Conservation (phyloP, 2,888 invertebrate species). For the Drosophila formosana region DNA sequence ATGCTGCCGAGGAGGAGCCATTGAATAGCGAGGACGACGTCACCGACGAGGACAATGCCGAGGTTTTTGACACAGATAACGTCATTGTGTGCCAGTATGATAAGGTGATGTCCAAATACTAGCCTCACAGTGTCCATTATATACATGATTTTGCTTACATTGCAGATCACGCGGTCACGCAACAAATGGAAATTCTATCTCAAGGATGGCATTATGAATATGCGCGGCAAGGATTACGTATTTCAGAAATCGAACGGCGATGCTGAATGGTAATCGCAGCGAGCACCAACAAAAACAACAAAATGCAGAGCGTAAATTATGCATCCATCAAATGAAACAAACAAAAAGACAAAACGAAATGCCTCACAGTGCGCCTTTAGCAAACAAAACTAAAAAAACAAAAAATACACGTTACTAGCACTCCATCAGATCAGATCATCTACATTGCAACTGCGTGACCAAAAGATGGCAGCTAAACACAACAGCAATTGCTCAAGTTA, state of each 20-base stretch:
- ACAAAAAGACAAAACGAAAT: slow-evolving; percentile 60
- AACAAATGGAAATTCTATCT: slow-evolving; percentile 99
- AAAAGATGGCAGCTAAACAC: slow-evolving; percentile 20
- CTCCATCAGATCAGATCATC: slow-evolving; percentile 1
- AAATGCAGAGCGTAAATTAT: slow-evolving; percentile 31
- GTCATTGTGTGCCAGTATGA: slow-evolving; percentile 99
- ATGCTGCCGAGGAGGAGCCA: slow-evolving; percentile 94
- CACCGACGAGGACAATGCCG: slow-evolving; percentile 97
- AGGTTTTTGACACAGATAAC: slow-evolving; percentile 99
- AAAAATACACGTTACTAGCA: slow-evolving; percentile 29
- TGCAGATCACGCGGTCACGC: slow-evolving; percentile 96
- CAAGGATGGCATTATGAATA: slow-evolving; percentile 99
- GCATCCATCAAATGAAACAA: slow-evolving; percentile 9
- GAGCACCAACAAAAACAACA: slow-evolving; percentile 13
- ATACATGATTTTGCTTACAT: not conserved
- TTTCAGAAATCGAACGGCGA: slow-evolving; percentile 99
- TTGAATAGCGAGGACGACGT: slow-evolving; percentile 98
- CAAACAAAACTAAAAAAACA: slow-evolving; percentile 3
- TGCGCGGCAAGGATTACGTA: slow-evolving; percentile 98
- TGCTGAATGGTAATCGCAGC: slow-evolving; percentile 96
- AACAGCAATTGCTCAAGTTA: slow-evolving; percentile 8
- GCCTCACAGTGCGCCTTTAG: slow-evolving; percentile 59
- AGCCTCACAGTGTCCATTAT: not conserved
- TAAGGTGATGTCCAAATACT: slow-evolving; percentile 89
- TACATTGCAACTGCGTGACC: slow-evolving; percentile 19